These are phyloP conservation scores for Camponotus vicinus DNA, from an alignment of 1,140 invertebrate genomes.

Conservation along the genomic window DNA sequence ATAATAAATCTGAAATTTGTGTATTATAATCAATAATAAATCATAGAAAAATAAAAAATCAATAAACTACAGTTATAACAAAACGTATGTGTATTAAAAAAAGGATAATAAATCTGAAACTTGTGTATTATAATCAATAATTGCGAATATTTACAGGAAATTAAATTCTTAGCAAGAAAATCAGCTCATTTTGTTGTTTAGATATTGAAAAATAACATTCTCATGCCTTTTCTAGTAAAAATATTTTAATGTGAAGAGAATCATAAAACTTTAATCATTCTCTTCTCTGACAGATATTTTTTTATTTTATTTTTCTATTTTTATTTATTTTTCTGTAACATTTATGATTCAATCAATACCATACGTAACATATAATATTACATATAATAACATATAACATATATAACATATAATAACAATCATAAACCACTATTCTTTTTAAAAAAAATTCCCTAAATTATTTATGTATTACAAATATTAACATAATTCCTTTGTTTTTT, in stretches of 20 bases:
- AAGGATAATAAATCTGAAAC: neutral
- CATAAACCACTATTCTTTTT: neutral
- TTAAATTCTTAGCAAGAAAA: neutral
- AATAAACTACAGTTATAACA: neutral
- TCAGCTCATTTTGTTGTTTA: neutral
- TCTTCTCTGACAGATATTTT: neutral
- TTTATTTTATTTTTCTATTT: neutral
- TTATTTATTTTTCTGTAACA: neutral
- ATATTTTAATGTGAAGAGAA: neutral
- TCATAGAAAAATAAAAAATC: neutral
- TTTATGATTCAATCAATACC: neutral
- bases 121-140: neutral
- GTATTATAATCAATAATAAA: neutral
- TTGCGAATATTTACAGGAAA: neutral
- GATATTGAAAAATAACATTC: neutral
- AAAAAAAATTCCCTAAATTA: too few relatives aligned
- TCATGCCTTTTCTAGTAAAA: neutral
- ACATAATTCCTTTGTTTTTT: neutral
- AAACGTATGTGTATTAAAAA: too few relatives aligned
- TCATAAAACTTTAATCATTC: neutral
- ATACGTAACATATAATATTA: too few relatives aligned
- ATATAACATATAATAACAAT: neutral
- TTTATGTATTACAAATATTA: neutral
- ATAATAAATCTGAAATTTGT: neutral
- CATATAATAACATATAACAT: too few relatives aligned